phyloP scores from a whole-genome alignment of 2,888 invertebrate species.

The Gortyna flavago region DNA sequence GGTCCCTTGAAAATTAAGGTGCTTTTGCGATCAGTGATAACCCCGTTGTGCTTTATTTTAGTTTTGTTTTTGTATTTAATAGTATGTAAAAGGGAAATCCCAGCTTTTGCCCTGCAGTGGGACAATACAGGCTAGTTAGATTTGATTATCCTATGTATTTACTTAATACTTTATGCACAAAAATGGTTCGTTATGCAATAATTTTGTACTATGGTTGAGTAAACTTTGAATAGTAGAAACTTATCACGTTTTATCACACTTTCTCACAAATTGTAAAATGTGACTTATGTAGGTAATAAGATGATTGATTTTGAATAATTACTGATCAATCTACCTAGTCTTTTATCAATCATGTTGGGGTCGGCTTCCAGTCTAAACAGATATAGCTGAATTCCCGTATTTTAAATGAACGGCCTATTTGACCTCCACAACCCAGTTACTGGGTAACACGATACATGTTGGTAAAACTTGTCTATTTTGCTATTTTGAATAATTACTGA shows the following conservation, averaged over 20 bases:
- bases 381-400: not conserved
- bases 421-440: too few species aligned
- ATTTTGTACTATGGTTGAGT: not conserved
- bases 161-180: not conserved
- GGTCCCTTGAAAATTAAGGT: not conserved
- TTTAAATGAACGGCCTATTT: not conserved
- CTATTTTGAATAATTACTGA: not conserved
- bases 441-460: not conserved
- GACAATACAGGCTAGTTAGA: not conserved
- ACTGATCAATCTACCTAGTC: not conserved
- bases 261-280: not conserved
- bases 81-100: not conserved
- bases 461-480: not conserved
- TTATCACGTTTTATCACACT: not conserved
- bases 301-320: not conserved
- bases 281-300: too few species aligned
- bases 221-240: not conserved
- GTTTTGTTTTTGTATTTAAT: not conserved
- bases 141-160: not conserved
- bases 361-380: not conserved
- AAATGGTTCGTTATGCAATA: not conserved
- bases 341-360: not conserved
- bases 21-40: not conserved
- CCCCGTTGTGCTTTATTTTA: too few species aligned
- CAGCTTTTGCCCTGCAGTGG: too few species aligned